Evolutionary conservation across 1,140 invertebrate species (phyloP).

Genomic region (Drosophila santomea): DNA sequence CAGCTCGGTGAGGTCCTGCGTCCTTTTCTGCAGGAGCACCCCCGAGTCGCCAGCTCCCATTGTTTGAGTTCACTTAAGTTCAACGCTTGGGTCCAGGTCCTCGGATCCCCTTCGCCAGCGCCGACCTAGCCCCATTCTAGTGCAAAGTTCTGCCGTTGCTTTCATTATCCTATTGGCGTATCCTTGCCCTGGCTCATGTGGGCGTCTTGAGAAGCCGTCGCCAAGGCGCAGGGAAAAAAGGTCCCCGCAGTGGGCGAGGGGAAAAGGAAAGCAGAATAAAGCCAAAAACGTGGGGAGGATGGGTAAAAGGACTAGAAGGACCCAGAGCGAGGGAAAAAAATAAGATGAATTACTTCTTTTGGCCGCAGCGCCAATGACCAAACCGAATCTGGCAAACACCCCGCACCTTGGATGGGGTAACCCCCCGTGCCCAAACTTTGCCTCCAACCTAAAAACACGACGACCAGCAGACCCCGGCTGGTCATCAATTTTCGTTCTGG

Average conservation of each 20-base stretch:
- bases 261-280: conserved; percentile 17
- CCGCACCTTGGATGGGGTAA: conserved; percentile 7
- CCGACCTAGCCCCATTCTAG: conserved; percentile 32
- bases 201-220: conserved; percentile 72
- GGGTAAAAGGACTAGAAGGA: conserved; percentile 10
- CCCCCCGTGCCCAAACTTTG: not conserved
- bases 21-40: conserved; percentile 59
- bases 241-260: conserved; percentile 7
- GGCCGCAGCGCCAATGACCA: conserved; percentile 82
- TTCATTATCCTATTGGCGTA: conserved; percentile 82
- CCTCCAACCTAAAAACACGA: conserved; percentile 21
- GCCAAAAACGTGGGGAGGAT: conserved; percentile 11
- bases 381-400: conserved; percentile 41
- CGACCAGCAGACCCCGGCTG: conserved; percentile 60
- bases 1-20: conserved; percentile 53
- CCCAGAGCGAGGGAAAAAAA: conserved; percentile 49
- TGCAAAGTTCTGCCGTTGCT: conserved; percentile 69
- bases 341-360: conserved; percentile 84
- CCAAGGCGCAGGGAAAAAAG: conserved; percentile 56
- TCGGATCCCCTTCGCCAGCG: conserved; percentile 22
- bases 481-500: conserved; percentile 81
- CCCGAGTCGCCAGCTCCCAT: conserved; percentile 67
- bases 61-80: conserved; percentile 84
- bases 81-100: conserved; percentile 69
- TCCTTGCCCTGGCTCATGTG: conserved; percentile 78